These are phyloP conservation scores for Protodeltote pygarga DNA, from an alignment of 2,888 invertebrate genomes.

Conservation along the genomic window DNA sequence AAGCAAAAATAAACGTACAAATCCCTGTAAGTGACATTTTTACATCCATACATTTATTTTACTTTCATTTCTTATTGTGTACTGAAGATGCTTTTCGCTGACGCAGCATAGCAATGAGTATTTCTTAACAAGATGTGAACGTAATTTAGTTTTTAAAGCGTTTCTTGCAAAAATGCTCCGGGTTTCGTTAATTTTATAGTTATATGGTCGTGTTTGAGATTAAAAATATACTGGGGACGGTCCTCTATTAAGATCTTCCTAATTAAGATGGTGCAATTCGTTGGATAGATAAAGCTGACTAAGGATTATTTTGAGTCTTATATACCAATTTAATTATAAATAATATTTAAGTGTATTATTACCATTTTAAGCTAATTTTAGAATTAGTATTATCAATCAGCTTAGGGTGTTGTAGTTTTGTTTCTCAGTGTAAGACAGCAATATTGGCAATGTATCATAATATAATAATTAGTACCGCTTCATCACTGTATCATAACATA, in stretches of 20 bases:
- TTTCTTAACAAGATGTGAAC: conserved; percentile 29
- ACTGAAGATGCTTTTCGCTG: conserved; percentile 12
- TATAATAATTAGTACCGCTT: too few relatives aligned
- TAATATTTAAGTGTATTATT: too few relatives aligned
- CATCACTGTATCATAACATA: too few relatives aligned
- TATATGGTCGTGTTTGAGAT: conserved; percentile 19
- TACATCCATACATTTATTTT: conserved; percentile 42
- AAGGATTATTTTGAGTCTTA: too few relatives aligned
- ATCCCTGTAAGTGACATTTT: conserved; percentile 45
- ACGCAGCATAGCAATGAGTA: conserved; percentile 25
- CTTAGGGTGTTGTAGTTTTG: neutral
- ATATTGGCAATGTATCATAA: too few relatives aligned
- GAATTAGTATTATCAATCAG: too few relatives aligned
- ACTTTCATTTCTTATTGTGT: conserved; percentile 38
- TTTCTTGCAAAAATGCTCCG: conserved; percentile 1
- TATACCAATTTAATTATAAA: too few relatives aligned
- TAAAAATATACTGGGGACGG: conserved; percentile 24
- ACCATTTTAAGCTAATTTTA: too few relatives aligned
- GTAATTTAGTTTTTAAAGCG: conserved; percentile 31
- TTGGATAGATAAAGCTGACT: conserved; percentile 6
- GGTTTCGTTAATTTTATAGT: conserved; percentile 38
- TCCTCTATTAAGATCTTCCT: conserved; percentile 12
- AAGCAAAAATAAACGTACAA: conserved; percentile 38
- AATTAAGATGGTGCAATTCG: conserved; percentile 27
- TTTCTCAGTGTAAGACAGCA: too few relatives aligned